Base-by-base conservation (phyloP, 2,113 vertebrate genomes). In the Varanus salvator region DNA sequence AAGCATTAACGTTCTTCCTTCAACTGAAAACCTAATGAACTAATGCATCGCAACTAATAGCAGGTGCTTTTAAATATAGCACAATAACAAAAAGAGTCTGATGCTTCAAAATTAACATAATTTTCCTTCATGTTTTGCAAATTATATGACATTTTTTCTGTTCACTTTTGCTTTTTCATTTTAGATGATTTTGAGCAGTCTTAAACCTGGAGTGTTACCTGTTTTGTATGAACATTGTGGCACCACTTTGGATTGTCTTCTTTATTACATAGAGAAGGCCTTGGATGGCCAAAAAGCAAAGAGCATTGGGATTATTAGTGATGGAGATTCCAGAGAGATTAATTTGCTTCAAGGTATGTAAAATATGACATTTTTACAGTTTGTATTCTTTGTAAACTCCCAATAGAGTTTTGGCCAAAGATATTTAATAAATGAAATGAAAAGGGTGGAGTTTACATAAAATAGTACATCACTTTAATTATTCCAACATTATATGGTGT, bases 201-300 rank as follows among this genome's bases (percentile, higher is more conserved):
- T 97, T 34, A 97, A 93, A 54, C 84, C 95, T 2, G 95, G 85
- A 0, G 96, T 98, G 23, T 23, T 95, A 3, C 94, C 95, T 48
- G 86, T 98, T 86, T 95, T 98, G 1, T 99, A 98, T 15, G 98
- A 98, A 85, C 95, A 98, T 90, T 94, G 93, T 4, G 96, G 97
- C 29, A 81, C 81, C 82, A 98, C 97, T 2, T 93, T 98, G 85
- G 96, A 97, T 38, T 96, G 96, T 78, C 95, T 99, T 84, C 86
- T 98, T 14, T 81, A 87, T 91, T 97, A 97, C 90, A 80, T 93
- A 66, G 96, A 97, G 87, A 97, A 95, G 80, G 96, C 94, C 1
- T 86, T 97, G 84, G 94, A 84, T 21, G 97, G 98, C 66, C 95
- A 75, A 89, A 95, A 69, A 69, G 94, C 93, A 64, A 97, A 94